These are phyloP conservation scores for Eciton burchellii DNA, from an alignment of 1,140 invertebrate genomes.

Conservation along the genomic window DNA sequence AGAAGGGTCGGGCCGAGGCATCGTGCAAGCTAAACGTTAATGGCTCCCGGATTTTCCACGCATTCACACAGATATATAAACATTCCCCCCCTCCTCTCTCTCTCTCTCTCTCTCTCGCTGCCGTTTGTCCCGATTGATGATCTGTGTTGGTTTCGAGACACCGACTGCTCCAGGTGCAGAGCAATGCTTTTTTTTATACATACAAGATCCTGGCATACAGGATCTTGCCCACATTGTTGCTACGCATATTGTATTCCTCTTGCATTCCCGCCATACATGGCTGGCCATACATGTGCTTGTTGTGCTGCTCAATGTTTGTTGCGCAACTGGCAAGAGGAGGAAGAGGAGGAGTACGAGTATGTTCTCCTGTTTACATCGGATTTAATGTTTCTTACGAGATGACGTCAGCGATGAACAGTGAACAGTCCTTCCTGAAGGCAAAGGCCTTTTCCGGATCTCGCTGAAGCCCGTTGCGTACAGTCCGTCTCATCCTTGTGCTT, in stretches of 20 bases:
- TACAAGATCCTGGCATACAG: neutral
- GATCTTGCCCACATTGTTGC: slow-evolving; percentile 15
- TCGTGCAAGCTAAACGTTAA: slow-evolving; percentile 61
- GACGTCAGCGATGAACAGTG: no score
- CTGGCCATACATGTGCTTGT: neutral
- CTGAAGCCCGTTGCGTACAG: no score
- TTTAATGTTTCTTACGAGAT: neutral
- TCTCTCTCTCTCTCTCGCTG: no score
- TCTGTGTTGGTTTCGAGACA: slow-evolving; percentile 15
- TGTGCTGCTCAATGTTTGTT: neutral
- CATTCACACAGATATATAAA: slow-evolving; percentile 43
- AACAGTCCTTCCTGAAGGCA: no score
- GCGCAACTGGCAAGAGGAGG: neutral
- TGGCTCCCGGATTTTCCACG: slow-evolving; percentile 58
- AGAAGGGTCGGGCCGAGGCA: slow-evolving; percentile 71
- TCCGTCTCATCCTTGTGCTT: no score
- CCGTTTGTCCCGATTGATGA: neutral
- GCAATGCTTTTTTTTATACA: slow-evolving; percentile 32
- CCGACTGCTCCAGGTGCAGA: slow-evolving; percentile 10
- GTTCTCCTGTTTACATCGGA: neutral
- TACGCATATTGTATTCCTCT: slow-evolving; percentile 11
- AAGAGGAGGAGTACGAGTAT: neutral
- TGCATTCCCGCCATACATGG: no score
- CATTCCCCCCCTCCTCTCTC: no score
- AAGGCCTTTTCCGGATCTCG: no score